Conservation (phyloP, 2,888 invertebrate genomes). For the Pocota personata region DNA sequence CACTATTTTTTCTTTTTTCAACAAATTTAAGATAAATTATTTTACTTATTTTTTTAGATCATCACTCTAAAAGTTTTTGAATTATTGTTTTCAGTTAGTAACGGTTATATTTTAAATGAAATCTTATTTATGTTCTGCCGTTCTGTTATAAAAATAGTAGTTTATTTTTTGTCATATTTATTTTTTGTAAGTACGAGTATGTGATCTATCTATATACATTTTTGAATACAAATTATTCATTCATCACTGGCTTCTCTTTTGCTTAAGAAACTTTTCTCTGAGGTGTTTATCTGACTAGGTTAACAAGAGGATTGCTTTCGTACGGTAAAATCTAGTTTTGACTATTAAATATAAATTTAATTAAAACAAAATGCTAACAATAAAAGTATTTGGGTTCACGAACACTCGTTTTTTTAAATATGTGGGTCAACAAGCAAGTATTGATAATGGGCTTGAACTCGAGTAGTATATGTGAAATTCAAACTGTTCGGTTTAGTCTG, state of each 20-base stretch:
- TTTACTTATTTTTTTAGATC: constrained; percentile 9
- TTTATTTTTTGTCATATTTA: constrained; percentile 4
- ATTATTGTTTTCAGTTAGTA: constrained; percentile 41
- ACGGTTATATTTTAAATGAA: constrained; percentile 14
- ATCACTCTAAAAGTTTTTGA: constrained; percentile 38
- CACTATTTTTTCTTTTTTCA: constrained; percentile 1
- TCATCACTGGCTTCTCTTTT: constrained; percentile 35
- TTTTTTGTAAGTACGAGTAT: constrained; percentile 8
- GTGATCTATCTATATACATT: constrained; percentile 47
- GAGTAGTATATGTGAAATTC: no score
- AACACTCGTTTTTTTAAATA: not conserved
- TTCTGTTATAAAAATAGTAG: constrained; percentile 69
- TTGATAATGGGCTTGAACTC: no score
- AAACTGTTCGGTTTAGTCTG: no score
- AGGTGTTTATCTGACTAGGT: constrained; percentile 3
- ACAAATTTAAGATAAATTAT: constrained; percentile 39
- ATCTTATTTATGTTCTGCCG: constrained; percentile 16
- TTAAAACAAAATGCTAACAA: not conserved
- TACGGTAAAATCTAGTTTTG: not conserved
- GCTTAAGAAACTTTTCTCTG: not conserved
- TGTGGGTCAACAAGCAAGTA: not conserved
- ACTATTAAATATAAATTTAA: not conserved
- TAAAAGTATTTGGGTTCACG: not conserved
- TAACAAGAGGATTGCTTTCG: not conserved
- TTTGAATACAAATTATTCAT: constrained; percentile 17